These are phyloP conservation scores for Oreochromis aureus DNA, from an alignment of 2,113 vertebrate species.

Conservation along the genomic window DNA sequence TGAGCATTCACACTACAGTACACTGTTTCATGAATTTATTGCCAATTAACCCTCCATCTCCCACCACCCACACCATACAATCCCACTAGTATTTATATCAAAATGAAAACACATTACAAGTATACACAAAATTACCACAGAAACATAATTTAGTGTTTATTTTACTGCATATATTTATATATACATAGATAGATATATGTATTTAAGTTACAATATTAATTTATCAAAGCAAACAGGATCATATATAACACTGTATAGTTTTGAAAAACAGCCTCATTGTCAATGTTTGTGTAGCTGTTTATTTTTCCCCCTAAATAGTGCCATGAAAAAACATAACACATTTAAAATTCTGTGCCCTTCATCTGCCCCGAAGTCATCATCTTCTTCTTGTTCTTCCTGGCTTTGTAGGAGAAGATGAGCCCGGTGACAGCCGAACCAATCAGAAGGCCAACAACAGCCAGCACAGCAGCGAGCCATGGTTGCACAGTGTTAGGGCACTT, in stretches of 20 bases:
- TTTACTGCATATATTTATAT: neutral
- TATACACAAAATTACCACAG: neutral
- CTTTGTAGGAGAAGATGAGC: slow-evolving; percentile 47
- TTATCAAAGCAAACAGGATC: neutral
- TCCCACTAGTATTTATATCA: neutral
- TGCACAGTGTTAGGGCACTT: slow-evolving; percentile 29
- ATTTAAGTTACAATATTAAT: neutral
- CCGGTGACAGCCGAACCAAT: slow-evolving; percentile 64
- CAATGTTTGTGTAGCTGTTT: neutral
- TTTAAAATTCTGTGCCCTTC: slow-evolving; percentile 42
- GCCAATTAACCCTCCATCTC: neutral
- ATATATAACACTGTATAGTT: neutral
- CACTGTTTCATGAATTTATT: neutral
- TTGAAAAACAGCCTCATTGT: neutral
- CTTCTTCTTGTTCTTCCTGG: slow-evolving; percentile 10
- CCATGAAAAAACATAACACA: neutral
- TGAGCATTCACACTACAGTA: neutral
- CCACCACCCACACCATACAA: neutral
- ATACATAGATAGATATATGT: neutral
- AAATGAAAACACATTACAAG: neutral
- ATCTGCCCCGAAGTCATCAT: slow-evolving; percentile 8
- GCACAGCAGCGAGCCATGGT: slow-evolving; percentile 73
- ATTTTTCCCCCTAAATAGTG: neutral
- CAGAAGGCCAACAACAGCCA: slow-evolving; percentile 63
- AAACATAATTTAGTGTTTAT: neutral